These are phyloP conservation scores for Mesorhabditis sp. DNA, from an alignment of 2,888 invertebrate genomes.

Conservation along the genomic window DNA sequence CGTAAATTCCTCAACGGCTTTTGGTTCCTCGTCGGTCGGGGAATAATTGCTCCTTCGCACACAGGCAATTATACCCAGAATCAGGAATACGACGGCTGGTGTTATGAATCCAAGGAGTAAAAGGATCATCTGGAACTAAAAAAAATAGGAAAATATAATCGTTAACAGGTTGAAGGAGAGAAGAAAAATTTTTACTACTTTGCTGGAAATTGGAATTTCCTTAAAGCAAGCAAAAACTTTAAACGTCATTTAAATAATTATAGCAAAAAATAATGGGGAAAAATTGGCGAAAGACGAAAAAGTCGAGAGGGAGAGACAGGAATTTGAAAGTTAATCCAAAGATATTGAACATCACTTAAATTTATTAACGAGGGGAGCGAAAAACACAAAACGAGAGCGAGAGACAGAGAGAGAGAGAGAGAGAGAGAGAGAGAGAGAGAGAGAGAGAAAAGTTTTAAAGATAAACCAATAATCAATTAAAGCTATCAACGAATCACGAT, in stretches of 20 bases:
- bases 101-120: background rate
- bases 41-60: background rate
- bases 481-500: no score
- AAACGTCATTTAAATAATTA: background rate
- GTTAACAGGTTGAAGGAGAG: no score
- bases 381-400: no score
- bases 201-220: background rate
- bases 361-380: no score
- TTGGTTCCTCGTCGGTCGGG: background rate
- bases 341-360: background rate
- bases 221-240: background rate
- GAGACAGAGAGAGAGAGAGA: no score
- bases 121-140: background rate
- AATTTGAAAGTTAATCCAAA: background rate
- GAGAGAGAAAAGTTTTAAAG: no score
- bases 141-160: background rate
- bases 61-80: background rate
- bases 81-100: background rate
- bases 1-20: no score
- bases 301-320: background rate
- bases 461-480: no score
- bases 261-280: background rate
- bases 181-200: background rate
- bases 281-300: background rate
- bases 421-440: no score